phyloP scores from a whole-genome alignment of 2,113 vertebrate species.

The Phoxinus phoxinus region DNA sequence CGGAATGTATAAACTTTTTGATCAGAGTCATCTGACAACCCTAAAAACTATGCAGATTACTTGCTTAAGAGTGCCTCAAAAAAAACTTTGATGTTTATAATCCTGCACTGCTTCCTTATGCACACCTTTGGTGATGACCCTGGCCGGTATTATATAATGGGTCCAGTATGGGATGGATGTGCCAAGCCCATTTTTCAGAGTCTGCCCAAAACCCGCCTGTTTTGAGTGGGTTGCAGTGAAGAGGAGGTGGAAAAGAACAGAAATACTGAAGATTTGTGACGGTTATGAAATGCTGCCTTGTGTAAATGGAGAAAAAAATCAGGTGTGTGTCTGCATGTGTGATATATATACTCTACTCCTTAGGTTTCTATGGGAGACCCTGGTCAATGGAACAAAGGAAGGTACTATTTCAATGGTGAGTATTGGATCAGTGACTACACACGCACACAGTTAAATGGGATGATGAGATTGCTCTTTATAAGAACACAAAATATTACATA shows the following conservation, averaged over 20 bases:
- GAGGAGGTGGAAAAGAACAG: slow-evolving; percentile 14
- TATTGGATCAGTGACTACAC: slow-evolving; percentile 32
- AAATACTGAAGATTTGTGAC: background rate
- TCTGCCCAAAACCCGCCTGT: background rate
- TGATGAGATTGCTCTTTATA: background rate
- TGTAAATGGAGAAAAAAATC: slow-evolving; percentile 13
- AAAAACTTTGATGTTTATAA: background rate
- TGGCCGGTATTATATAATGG: background rate
- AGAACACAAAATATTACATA: background rate
- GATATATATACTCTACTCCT: background rate
- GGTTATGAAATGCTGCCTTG: slow-evolving; percentile 20
- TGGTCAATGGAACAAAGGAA: slow-evolving; percentile 89
- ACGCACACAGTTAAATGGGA: background rate
- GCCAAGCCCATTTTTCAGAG: background rate
- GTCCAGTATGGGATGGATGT: background rate
- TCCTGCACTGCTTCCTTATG: background rate
- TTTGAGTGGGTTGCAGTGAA: slow-evolving; percentile 32
- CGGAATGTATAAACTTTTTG: background rate
- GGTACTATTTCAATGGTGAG: slow-evolving; percentile 86
- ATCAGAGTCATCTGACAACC: background rate
- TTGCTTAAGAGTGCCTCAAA: background rate
- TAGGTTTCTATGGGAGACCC: slow-evolving; percentile 87
- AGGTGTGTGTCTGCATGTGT: slow-evolving; percentile 18
- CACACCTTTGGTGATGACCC: background rate
- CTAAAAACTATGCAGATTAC: background rate